Evolutionary conservation across 2,888 invertebrate genomes (phyloP).

Genomic region (Teleogryllus oceanicus): DNA sequence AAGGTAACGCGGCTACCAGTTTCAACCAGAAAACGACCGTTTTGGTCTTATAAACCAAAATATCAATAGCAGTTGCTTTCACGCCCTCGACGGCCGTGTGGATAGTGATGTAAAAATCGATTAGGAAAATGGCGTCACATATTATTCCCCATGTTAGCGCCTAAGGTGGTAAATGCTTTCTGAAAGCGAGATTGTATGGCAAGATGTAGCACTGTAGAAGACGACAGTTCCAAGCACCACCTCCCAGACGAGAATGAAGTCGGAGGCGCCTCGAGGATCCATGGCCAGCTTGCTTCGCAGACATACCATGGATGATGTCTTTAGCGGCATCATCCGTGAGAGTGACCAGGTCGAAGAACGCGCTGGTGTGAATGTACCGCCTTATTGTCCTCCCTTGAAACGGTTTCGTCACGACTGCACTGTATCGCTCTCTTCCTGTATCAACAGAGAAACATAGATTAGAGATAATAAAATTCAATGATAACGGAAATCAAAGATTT

Average conservation of each 20-base stretch:
- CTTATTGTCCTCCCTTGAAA: too few relatives aligned
- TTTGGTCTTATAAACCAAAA: too few relatives aligned
- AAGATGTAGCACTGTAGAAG: not conserved
- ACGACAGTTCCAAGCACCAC: not conserved
- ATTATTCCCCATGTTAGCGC: not conserved
- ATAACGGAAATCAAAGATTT: too few relatives aligned
- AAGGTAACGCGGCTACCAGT: too few relatives aligned
- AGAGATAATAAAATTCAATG: too few relatives aligned
- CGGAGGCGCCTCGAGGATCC: not conserved
- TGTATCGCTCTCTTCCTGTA: too few relatives aligned
- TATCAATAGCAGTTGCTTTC: not conserved
- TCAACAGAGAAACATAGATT: too few relatives aligned
- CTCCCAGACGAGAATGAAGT: conserved; percentile 19
- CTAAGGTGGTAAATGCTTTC: not conserved
- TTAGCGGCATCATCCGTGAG: not conserved
- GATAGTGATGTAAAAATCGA: not conserved
- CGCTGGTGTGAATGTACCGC: too few relatives aligned
- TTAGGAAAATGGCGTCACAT: not conserved
- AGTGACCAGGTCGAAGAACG: not conserved
- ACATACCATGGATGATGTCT: not conserved
- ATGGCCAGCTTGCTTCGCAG: not conserved
- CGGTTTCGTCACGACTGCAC: too few relatives aligned
- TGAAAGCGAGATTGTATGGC: not conserved
- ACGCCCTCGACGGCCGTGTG: not conserved
- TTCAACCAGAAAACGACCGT: too few relatives aligned